Percentiles rank a stretch among this genome's conserved stretches.
Evolutionary conservation across 2,888 invertebrate genomes (phyloP).

Genomic region (Zeuzera pyrina): DNA sequence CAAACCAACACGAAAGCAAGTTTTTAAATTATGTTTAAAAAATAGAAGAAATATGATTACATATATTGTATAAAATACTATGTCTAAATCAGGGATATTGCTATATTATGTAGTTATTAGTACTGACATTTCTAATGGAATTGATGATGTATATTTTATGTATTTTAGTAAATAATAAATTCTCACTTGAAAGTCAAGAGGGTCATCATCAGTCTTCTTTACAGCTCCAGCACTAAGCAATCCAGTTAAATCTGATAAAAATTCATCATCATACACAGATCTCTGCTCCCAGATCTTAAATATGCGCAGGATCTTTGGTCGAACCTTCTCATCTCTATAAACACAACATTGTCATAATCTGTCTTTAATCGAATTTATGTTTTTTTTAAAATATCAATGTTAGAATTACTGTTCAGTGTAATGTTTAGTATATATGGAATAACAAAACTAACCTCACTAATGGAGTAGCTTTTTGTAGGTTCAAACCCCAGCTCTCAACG

Average conservation of each 20-base stretch:
- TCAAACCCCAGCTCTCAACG: slow-evolving; percentile 94
- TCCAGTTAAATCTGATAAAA: slow-evolving; percentile 88
- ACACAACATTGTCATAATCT: neutral
- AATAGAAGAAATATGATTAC: too few species aligned
- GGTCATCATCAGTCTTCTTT: slow-evolving; percentile 77
- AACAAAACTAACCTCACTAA: slow-evolving; percentile 79
- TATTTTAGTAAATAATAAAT: slow-evolving; percentile 11
- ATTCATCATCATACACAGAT: slow-evolving; percentile 91
- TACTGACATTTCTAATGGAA: too few species aligned
- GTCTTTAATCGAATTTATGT: too few species aligned
- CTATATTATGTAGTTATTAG: too few species aligned
- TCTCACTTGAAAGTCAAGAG: slow-evolving; percentile 82
- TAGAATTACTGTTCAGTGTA: too few species aligned
- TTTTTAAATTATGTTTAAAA: too few species aligned
- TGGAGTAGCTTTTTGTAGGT: slow-evolving; percentile 91
- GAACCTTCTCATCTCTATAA: slow-evolving; percentile 88
- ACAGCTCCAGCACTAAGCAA: slow-evolving; percentile 85
- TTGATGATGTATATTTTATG: too few species aligned
- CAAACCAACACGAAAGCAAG: too few species aligned
- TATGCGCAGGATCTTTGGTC: slow-evolving; percentile 88
- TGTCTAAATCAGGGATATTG: too few species aligned
- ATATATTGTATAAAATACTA: too few species aligned
- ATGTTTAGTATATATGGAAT: too few species aligned
- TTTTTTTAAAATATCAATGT: neutral
- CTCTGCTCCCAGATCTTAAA: slow-evolving; percentile 98